A percentile compares a stretch with the other conserved stretches of the same genome.
Conservation (phyloP, 37 sponge, comb jelly and placozoan genomes). For the Haliclona indistincta region DNA sequence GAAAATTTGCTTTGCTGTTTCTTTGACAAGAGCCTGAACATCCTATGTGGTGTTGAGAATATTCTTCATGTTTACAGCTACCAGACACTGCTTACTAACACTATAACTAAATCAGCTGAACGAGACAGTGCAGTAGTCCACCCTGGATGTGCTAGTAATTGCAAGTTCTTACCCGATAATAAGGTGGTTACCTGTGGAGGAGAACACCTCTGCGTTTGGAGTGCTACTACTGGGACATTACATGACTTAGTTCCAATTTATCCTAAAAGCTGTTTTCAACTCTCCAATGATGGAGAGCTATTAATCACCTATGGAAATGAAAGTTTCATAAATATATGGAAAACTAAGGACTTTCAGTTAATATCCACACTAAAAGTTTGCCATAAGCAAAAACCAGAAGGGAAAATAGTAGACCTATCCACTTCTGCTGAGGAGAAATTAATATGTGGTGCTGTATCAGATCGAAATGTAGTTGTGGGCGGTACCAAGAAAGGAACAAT, state of each 20-base stretch:
- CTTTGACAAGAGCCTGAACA: not conserved
- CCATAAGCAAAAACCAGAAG: no score
- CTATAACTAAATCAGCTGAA: not conserved
- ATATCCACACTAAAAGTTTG: not conserved
- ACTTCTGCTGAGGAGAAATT: conserved; percentile 17
- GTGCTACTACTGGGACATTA: not conserved
- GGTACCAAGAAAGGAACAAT: conserved; percentile 28
- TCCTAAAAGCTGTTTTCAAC: not conserved
- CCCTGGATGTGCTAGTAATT: not conserved
- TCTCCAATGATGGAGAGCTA: conserved; percentile 24
- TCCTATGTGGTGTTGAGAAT: conserved; percentile 13
- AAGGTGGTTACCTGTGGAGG: conserved; percentile 31
- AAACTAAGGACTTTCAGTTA: no score
- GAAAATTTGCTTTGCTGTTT: not conserved
- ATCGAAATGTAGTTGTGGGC: conserved; percentile 16
- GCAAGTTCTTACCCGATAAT: not conserved
- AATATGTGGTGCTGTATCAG: conserved; percentile 43
- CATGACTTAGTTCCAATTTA: not conserved
- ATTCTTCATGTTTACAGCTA: not conserved
- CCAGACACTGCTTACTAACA: not conserved
- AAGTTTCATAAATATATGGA: conserved; percentile 35
- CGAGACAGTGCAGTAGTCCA: not conserved
- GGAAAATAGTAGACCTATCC: conserved; percentile 1
- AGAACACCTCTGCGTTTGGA: conserved; percentile 7
- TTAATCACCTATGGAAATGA: conserved; percentile 32